Evolutionary conservation across 1,140 invertebrate species (phyloP), one percentile per base, ranked within the genome.

Genomic region (Acromyrmex charruanus): DNA sequence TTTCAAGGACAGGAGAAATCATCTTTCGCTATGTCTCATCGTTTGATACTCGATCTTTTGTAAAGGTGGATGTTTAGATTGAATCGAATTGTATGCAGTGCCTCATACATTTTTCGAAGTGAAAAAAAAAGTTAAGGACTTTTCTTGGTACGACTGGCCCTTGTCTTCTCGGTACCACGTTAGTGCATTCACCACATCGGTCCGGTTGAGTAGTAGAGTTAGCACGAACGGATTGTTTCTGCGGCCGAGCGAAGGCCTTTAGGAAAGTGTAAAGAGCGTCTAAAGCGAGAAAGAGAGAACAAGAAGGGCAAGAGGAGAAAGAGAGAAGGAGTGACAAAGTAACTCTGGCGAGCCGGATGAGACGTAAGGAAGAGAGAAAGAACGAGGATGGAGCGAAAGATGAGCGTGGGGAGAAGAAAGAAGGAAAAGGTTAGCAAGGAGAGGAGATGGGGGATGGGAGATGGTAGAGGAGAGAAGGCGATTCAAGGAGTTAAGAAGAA

Each of bases 211-310:
- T 31, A 59, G 74, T 59, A 65, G 77, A 91, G 91, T 92, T 91
- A 89, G 88, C 91, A 69, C 77, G 90, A 68, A 88, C 74, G 86
- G 91, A 90, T 92, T 89, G 88, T 91, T 91, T 91, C 87, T 74
- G 85, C 75, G 74, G 68, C 85, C 53, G 69, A 55, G 63, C 61
- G 77, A 85, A 88, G 85, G 85, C 88, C 72, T 79, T 74, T 86
- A 88, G 87, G 90, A 91, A 91, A 91, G 90, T 82, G 86, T 86
- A 91, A 90, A 88, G 88, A 91, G 84, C 72, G 74, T 79, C 85
- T 55, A 49, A 65, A 65, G 87, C 28, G 31, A 31, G 55, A 71
- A 51, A 25, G 74, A 59, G 61, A 74, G 77, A 16, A 61, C 63
- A 25, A 51, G 77, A 25, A 77, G 61, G 55, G 44, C 21, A 18